phyloP scores from a whole-genome alignment of 2,888 invertebrate species.

The Andricus quercusramuli region DNA sequence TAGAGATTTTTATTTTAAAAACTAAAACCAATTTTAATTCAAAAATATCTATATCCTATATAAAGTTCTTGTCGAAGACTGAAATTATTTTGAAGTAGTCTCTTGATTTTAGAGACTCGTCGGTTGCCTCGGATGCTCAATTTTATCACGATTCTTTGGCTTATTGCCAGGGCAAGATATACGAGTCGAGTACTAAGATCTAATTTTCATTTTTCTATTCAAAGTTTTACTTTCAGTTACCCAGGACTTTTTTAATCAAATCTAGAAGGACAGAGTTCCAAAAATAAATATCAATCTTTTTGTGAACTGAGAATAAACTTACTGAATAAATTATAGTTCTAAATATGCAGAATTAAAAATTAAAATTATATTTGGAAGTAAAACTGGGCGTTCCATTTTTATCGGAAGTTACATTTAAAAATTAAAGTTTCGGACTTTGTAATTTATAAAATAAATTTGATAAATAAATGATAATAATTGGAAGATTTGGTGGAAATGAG shows the following conservation, averaged over 20 bases:
- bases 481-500: too few species aligned
- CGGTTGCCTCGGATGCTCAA: neutral
- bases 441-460: neutral
- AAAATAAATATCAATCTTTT: neutral
- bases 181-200: neutral
- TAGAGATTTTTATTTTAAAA: neutral
- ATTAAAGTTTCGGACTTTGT: neutral
- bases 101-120: neutral
- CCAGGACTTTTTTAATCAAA: neutral
- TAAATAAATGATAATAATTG: neutral
- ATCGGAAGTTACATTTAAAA: neutral
- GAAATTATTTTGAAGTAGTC: neutral
- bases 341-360: too few species aligned
- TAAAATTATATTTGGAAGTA: too few species aligned
- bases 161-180: neutral
- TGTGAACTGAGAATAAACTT: too few species aligned
- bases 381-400: too few species aligned
- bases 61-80: neutral
- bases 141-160: slow-evolving; percentile 3
- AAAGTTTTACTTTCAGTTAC: slow-evolving; percentile 6
- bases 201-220: neutral
- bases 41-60: neutral
- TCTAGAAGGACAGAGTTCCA: neutral
- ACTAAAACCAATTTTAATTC: too few species aligned
- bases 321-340: too few species aligned